Evolutionary conservation across 2,113 vertebrate genomes (phyloP).

Genomic region (pig (Sus scrofa)): DNA sequence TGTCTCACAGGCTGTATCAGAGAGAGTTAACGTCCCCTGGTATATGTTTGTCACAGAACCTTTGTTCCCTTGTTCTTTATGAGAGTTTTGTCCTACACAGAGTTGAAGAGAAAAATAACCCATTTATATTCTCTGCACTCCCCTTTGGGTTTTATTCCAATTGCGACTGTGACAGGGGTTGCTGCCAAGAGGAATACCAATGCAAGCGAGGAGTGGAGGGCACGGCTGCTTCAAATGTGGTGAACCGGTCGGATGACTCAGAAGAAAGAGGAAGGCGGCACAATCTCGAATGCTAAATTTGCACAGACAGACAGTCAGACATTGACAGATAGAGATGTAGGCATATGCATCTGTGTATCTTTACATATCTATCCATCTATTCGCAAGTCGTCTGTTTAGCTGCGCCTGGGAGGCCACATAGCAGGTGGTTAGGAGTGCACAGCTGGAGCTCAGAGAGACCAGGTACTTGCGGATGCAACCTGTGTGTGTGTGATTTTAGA

Average conservation of each 20-base stretch:
- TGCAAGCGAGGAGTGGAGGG: neutral
- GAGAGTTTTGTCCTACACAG: constrained; percentile 59
- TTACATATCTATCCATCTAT: neutral
- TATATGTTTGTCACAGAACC: constrained; percentile 20
- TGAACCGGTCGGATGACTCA: neutral
- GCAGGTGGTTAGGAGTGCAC: neutral
- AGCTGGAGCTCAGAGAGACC: neutral
- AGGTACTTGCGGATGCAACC: no score
- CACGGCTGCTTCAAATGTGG: neutral
- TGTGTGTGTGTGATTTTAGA: neutral
- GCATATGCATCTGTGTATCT: rapidly evolving
- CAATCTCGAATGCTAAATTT: neutral
- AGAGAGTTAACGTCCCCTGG: constrained; percentile 24
- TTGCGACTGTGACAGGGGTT: constrained; percentile 44
- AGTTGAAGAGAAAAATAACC: constrained; percentile 60
- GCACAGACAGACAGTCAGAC: neutral
- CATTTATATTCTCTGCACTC: constrained; percentile 68
- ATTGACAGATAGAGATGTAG: neutral
- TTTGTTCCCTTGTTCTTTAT: constrained; percentile 64
- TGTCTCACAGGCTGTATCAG: neutral
- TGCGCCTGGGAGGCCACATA: neutral
- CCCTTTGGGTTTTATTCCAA: constrained; percentile 63
- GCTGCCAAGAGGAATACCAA: constrained; percentile 52
- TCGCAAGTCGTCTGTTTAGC: neutral
- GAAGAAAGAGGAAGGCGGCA: neutral